A percentile compares a stretch with the other conserved stretches of the same genome.
Conservation (phyloP, 2,797 vertebrate genomes). For the Muraenolepis orangiensis region DNA sequence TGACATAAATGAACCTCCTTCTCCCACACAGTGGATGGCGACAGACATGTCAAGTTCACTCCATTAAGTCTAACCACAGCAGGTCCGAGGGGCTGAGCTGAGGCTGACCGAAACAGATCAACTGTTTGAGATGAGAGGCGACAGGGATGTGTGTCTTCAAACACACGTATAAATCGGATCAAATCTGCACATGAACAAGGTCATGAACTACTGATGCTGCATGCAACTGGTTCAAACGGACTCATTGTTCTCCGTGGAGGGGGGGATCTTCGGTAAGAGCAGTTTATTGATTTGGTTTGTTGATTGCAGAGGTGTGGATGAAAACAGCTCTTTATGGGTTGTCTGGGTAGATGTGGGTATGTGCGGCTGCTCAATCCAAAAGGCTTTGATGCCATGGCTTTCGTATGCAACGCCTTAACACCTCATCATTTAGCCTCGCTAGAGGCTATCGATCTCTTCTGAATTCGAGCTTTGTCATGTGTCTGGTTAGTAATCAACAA, state of each 20-base stretch:
- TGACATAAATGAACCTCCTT: conserved; percentile 47
- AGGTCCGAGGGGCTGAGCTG: conserved; percentile 61
- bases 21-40: no score
- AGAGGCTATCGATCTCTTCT: conserved; percentile 17
- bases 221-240: conserved; percentile 41
- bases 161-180: conserved; percentile 54
- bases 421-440: conserved; percentile 42
- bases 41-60: conserved; percentile 68
- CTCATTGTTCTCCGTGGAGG: no score
- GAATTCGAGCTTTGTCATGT: no score
- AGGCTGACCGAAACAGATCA: conserved; percentile 66
- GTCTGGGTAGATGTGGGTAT: conserved; percentile 79
- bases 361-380: conserved; percentile 72
- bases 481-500: no score
- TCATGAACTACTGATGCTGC: conserved; percentile 60
- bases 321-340: conserved; percentile 85
- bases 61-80: conserved; percentile 63
- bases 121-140: conserved; percentile 56
- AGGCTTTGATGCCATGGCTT: conserved; percentile 78
- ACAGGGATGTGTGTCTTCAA: conserved; percentile 64
- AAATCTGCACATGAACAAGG: conserved; percentile 63
- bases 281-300: conserved; percentile 74
- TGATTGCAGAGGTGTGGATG: conserved; percentile 83
- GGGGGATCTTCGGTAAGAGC: conserved; percentile 67
- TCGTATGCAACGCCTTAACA: conserved; percentile 61